These are phyloP conservation scores for Dasyornis broadbenti DNA, from an alignment of 2,113 vertebrate genomes.

Conservation along the genomic window DNA sequence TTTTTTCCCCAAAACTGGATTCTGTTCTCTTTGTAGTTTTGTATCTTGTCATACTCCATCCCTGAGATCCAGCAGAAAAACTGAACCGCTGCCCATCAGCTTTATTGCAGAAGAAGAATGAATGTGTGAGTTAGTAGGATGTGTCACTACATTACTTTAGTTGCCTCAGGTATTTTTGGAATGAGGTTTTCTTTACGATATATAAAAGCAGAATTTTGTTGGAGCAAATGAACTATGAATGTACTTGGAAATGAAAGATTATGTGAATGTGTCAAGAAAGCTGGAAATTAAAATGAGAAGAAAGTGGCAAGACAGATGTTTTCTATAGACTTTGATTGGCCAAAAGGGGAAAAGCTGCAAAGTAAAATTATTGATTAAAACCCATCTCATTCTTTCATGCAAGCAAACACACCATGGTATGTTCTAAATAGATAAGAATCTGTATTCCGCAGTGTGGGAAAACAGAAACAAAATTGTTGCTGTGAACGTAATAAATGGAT, in stretches of 20 bases:
- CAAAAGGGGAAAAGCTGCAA: background rate
- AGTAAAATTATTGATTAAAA: background rate
- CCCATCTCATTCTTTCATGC: background rate
- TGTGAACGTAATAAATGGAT: background rate
- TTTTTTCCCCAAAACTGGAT: background rate
- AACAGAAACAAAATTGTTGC: background rate
- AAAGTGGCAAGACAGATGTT: background rate
- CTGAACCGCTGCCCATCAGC: background rate
- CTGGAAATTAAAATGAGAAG: background rate
- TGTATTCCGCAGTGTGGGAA: background rate
- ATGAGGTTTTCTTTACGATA: background rate
- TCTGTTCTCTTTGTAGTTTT: background rate
- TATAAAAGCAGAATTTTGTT: background rate
- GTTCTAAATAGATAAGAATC: background rate
- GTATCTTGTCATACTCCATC: background rate
- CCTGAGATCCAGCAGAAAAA: background rate
- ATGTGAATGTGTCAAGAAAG: background rate
- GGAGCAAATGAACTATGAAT: background rate
- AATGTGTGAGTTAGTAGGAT: background rate
- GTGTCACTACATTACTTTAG: background rate
- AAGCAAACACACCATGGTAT: background rate
- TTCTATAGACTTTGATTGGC: background rate
- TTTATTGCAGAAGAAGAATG: background rate
- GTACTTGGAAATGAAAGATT: background rate
- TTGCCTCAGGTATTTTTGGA: background rate